Evolutionary conservation across 1,140 invertebrate species (phyloP).

Genomic region (Chlorops oryzae): DNA sequence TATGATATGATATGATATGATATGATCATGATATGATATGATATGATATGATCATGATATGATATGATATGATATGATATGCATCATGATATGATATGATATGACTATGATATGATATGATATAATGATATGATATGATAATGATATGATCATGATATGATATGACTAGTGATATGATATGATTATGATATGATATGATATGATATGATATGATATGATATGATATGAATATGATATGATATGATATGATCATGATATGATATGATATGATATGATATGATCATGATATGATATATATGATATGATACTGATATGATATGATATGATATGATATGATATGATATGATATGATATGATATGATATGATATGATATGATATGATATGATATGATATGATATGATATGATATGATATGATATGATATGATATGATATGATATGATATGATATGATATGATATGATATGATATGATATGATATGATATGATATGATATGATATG

Average conservation of each 20-base stretch:
- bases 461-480: conserved; percentile 12
- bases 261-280: no score
- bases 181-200: no score
- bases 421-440: conserved; percentile 10
- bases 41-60: conserved; percentile 10
- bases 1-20: conserved; percentile 14
- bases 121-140: conserved; percentile 6
- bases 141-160: conserved; percentile 9
- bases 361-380: conserved; percentile 9
- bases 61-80: conserved; percentile 8
- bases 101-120: no score
- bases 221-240: no score
- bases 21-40: conserved; percentile 9
- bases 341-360: conserved; percentile 10
- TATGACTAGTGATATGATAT: conserved; percentile 11
- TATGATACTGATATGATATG: conserved; percentile 2
- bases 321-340: not conserved
- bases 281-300: no score
- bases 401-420: conserved; percentile 10
- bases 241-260: no score
- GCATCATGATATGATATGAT: conserved; percentile 12
- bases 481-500: conserved; percentile 9
- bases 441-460: conserved; percentile 9
- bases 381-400: conserved; percentile 14
- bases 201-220: conserved; percentile 9